Conservation (phyloP, 2,888 invertebrate genomes). For the Clanis bilineata region DNA sequence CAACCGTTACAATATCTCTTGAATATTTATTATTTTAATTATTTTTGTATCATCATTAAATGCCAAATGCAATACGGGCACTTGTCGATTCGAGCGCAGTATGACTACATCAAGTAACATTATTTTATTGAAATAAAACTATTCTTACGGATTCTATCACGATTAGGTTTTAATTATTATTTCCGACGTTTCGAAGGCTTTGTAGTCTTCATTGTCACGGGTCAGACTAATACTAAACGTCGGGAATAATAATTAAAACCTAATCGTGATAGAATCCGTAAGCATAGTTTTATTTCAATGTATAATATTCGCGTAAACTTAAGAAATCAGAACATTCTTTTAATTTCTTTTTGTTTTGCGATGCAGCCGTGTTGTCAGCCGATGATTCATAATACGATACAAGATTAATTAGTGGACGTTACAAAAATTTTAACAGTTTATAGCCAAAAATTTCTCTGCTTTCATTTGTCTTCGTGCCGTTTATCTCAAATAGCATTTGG, state of each 20-base stretch:
- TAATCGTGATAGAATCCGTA: no score
- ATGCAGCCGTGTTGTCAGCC: neutral
- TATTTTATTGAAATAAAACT: no score
- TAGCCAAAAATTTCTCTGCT: slow-evolving; percentile 68
- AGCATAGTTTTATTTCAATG: no score
- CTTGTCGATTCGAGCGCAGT: neutral
- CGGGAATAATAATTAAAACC: no score
- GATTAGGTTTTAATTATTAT: no score
- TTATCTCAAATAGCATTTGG: slow-evolving; percentile 57
- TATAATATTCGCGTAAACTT: no score
- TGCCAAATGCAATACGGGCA: neutral
- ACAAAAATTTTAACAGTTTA: slow-evolving; percentile 32
- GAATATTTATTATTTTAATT: neutral
- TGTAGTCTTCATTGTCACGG: no score
- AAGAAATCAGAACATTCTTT: no score
- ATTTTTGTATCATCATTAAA: neutral
- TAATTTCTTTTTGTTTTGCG: neutral
- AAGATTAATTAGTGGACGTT: slow-evolving; percentile 14
- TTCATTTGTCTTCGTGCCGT: slow-evolving; percentile 64
- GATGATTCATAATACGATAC: neutral
- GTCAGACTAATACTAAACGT: no score
- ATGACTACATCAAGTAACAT: neutral
- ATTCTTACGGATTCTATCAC: no score
- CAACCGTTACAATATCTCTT: neutral
- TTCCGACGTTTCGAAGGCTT: no score